Percentiles rank a stretch among this genome's conserved stretches.
Conservation (phyloP, 2,888 invertebrate species). For the Steinernema hermaphroditum region DNA sequence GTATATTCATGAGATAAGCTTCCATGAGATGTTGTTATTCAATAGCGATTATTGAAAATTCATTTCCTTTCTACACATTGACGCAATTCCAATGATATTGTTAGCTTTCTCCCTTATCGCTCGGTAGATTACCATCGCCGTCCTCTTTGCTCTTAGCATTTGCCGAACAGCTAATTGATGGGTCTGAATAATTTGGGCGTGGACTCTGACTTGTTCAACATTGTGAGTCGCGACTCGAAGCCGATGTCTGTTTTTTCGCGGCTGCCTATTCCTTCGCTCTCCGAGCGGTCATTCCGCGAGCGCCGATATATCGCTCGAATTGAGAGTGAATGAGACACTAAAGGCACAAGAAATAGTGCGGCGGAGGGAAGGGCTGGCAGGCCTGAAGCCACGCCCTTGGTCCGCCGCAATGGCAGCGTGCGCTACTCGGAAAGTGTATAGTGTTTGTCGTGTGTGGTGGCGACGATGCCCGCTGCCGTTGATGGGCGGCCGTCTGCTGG, state of each 20-base stretch:
- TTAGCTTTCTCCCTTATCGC: neutral
- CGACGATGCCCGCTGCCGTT: neutral
- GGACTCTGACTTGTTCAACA: neutral
- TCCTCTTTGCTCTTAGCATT: neutral
- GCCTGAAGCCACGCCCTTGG: neutral
- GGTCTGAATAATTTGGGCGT: constrained; percentile 16
- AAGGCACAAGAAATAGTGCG: neutral
- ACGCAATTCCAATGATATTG: too few relatives aligned
- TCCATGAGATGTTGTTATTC: too few relatives aligned
- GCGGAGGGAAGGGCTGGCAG: neutral
- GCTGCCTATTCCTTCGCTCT: neutral
- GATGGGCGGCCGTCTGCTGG: too few relatives aligned
- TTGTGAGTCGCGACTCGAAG: constrained; percentile 17
- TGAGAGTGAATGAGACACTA: neutral
- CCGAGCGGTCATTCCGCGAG: neutral
- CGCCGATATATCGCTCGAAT: neutral
- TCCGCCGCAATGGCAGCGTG: neutral
- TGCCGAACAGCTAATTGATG: neutral
- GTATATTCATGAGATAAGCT: too few relatives aligned
- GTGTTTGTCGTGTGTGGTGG: neutral
- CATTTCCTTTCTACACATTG: too few relatives aligned
- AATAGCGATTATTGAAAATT: too few relatives aligned
- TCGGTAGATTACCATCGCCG: neutral
- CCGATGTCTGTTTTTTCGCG: neutral
- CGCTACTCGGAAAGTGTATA: neutral